Conservation (phyloP, 2,113 vertebrate species). For the Tupaia chinensis region DNA sequence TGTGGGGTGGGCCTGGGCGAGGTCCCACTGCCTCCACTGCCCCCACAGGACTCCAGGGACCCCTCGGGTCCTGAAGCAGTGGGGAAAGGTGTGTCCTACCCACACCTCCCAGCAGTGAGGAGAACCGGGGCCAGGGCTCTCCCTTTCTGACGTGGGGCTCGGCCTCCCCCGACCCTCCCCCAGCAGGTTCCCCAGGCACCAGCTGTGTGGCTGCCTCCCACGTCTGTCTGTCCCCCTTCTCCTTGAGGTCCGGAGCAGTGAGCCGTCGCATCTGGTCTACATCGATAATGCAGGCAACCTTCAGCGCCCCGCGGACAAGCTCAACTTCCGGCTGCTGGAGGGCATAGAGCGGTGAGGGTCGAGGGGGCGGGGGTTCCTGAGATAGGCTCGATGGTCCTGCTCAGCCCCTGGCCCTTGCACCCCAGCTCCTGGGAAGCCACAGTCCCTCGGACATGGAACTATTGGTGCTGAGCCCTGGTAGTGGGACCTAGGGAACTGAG, state of each 20-base stretch:
- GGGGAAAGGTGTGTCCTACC: neutral
- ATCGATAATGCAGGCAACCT: constrained; percentile 94
- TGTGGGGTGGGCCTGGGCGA: no score
- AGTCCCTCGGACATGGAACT: neutral
- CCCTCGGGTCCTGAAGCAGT: neutral
- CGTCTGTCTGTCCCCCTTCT: neutral
- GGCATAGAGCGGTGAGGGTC: constrained; percentile 93
- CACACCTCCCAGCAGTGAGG: no score
- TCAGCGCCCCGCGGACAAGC: constrained; percentile 89
- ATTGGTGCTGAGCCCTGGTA: neutral
- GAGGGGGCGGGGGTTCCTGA: neutral
- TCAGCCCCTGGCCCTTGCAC: fast-evolving
- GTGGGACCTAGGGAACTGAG: neutral
- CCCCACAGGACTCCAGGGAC: neutral
- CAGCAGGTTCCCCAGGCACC: neutral
- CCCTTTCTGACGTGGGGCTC: no score
- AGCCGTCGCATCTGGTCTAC: constrained; percentile 93
- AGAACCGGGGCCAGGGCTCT: no score
- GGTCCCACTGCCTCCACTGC: neutral
- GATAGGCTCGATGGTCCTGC: neutral
- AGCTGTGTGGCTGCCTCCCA: neutral
- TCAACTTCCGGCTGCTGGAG: constrained; percentile 95
- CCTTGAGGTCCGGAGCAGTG: constrained; percentile 90
- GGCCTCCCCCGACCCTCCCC: neutral
- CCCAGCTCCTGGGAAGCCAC: neutral